Evolutionary conservation across 1,140 invertebrate genomes (phyloP), one percentile per base, ranked within the genome.

Genomic region (Adoxophyes honmai): DNA sequence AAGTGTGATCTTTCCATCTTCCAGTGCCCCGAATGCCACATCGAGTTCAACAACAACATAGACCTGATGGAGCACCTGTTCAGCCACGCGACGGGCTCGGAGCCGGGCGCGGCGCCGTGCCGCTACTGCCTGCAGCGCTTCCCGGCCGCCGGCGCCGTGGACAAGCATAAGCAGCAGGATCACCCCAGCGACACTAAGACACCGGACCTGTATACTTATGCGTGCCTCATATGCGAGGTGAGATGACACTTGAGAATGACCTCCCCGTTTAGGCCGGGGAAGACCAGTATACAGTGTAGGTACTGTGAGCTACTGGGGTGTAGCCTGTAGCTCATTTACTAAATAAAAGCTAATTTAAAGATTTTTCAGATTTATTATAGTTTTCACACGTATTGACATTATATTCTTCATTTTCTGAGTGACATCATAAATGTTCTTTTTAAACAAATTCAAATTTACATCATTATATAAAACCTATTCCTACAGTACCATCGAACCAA

Each of bases 191-290:
- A 92, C 66, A 93, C 92, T 0, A 89, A 91, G 86, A 66, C 90
- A 68, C 68, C 89, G 64, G 66, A 90, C 38, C 16, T 88, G 60
- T 86, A 79, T 16, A 88, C 86, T 0, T 91, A 93, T 60, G 91
- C 93, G 13, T 95, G 94, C 64, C 86, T 94, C 0, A 94, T 95
- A 64, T 95, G 94, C 63, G 92, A 94, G 78, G 90, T 92, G 21
- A 91, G 90, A 69, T 28, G 36, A 13, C n/a, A 0, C 0, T 38
- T 13, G 10, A 28, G 21, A 3, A 28, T 6, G 2, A n/a, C n/a
- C n/a, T n/a, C n/a, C n/a, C n/a, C n/a, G n/a, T n/a, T n/a, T n/a
- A n/a, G n/a, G n/a, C n/a, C n/a, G n/a, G n/a, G n/a, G n/a, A n/a
- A n/a, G n/a, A n/a, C n/a, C n/a, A n/a, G n/a, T n/a, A n/a, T n/a